Base-by-base conservation (phyloP, 2,797 vertebrate genomes). In the Neopelma chrysocephalum region DNA sequence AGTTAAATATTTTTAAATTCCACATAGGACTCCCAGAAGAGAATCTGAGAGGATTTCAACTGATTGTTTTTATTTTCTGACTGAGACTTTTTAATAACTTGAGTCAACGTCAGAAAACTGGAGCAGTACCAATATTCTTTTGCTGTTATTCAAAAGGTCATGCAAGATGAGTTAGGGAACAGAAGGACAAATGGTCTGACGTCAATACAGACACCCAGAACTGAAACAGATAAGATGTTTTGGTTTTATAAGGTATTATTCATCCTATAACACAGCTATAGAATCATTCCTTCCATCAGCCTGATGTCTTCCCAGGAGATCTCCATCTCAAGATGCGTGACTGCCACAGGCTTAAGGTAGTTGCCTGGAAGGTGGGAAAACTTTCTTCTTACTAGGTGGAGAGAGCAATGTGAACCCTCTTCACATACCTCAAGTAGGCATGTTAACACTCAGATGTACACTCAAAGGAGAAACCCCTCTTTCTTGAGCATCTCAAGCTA, bases 141-240 rank as follows among this genome's bases (percentile, higher is more conserved):
- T 92, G 76, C 76, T 14, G 3, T 72, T 95, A 76, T 76, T 93
- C 47, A 81, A 79, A 94, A 96, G 89, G 90, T 92, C 89, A 88
- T 23, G 50, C 45, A 87, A 91, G 93, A 93, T 88, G 86, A 91
- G 71, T 57, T 86, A 51, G 61, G 57, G 60, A 95, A 78, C 65
- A 90, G 87, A 80, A 89, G 89, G 84, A 93, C 91, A 92, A 95
- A 65, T 66, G 58, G n/a, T 93, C 82, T 95, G 82, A 96, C 31
- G 5, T 95, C 82, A 96, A 76, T 69, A 58, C 66, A 75, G 64
- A 83, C 64, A 89, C 61, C 75, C 31, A 83, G 57, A 90, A 72
- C 73, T 69, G 36, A 91, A 86, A 62, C 47, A 93, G 89, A 88
- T 79, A 89, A 76, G 51, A 84, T 68, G 42, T 62, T 83, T 94